Evolutionary conservation across 2,113 vertebrate genomes (phyloP), one percentile per base, ranked within the genome.

Genomic region (Platycercus adscitus): DNA sequence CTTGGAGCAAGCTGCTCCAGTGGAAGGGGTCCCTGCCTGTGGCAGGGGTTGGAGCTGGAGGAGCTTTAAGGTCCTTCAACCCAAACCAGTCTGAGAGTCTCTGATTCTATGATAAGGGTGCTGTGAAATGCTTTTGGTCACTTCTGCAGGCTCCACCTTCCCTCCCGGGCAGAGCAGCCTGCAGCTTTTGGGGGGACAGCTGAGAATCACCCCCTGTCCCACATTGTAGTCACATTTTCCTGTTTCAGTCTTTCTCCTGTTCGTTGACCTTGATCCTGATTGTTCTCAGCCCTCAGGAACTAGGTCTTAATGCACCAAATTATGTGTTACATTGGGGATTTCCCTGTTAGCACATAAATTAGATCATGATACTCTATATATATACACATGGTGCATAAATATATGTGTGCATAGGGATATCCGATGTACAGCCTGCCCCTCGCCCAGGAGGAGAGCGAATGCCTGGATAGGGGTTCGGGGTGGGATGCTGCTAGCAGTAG

Each of bases 221-320:
- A 66, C 66, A 91, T 4, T 26, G 28, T 31, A 8, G 1, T 37
- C 80, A 19, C 86, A 15, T 55, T 58, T 49, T 24, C 77, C 61
- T 5, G 2, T 5, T 29, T 33, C 53, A 86, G 81, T 15, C 47
- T 21, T 70, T 52, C 80, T 79, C 37, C 60, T 37, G 0, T 28
- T 33, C n/a, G 60, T 60, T 0, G 92, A 93, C 96, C 96, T 96
- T 94, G 94, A 92, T 84, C 64, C 7, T 0, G 2, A 26, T 17
- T 86, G 83, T 50, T 84, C 91, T 92, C 80, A 81, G 72, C 29
- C 17, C 37, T 83, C 16, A 3, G 70, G 91, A 95, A 94, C 72
- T 94, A 69, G 95, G 92, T 92, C 95, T 97, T 56, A 49, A 53
- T 78, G 94, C 83, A 77, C 95, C 88, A 93, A 93, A 95, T 94